Conservation (phyloP, 2,113 vertebrate species). For the Alces alces region DNA sequence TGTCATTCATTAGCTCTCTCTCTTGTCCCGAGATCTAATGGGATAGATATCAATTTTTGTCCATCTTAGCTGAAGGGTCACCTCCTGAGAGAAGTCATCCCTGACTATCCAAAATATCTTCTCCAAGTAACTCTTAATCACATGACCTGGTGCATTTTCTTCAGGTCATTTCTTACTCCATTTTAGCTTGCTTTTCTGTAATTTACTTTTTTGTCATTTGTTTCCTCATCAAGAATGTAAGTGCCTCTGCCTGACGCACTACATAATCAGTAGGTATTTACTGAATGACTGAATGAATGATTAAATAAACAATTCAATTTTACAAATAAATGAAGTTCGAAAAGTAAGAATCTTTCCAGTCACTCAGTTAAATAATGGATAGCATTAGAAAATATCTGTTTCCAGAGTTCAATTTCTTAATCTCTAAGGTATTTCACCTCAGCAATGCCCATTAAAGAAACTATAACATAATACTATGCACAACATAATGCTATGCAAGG, state of each 20-base stretch:
- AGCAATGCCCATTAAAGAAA: neutral
- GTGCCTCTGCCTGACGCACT: neutral
- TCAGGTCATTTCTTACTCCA: neutral
- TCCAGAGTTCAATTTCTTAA: neutral
- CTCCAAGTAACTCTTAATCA: neutral
- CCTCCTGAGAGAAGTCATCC: neutral
- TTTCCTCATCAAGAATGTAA: neutral
- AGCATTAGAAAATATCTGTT: neutral
- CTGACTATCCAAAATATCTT: neutral
- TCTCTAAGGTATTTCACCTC: neutral
- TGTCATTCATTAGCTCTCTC: neutral
- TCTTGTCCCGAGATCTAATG: neutral
- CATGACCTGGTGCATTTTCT: neutral
- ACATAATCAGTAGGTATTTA: neutral
- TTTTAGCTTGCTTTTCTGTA: neutral
- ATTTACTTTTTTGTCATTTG: neutral
- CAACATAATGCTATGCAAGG: neutral
- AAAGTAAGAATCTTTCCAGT: neutral
- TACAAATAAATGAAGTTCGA: neutral
- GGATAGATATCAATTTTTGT: neutral
- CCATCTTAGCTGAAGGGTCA: neutral
- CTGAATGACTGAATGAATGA: neutral
- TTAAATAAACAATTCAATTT: neutral
- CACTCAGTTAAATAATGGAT: neutral
- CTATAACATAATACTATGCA: neutral